phyloP scores from a whole-genome alignment of 1,140 invertebrate genomes.

The Drosophila gunungcola region DNA sequence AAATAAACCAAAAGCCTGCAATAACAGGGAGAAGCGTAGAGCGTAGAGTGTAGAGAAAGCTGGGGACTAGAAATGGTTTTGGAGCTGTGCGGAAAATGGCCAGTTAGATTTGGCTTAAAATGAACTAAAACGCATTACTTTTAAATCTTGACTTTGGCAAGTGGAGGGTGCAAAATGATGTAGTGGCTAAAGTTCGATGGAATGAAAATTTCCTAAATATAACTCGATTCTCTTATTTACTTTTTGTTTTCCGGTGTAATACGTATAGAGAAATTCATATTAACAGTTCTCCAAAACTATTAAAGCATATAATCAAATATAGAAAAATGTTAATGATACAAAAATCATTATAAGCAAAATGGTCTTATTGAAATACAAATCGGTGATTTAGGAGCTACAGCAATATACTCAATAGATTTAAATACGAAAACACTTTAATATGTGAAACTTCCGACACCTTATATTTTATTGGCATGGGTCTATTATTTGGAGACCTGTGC shows the following conservation, averaged over 20 bases:
- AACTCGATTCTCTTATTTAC: no score
- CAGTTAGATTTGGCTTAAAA: conserved; percentile 16
- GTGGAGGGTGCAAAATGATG: neutral
- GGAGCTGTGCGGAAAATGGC: neutral
- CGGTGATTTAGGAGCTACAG: no score
- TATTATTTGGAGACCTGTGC: neutral
- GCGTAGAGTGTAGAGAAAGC: neutral
- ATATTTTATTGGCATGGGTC: neutral
- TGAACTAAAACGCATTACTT: conserved; percentile 1
- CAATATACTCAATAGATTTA: no score
- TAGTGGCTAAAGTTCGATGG: neutral
- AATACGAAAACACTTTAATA: no score
- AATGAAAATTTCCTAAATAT: neutral
- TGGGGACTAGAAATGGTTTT: conserved; percentile 2
- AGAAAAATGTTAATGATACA: no score
- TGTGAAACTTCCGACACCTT: no score
- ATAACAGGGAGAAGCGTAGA: conserved; percentile 6
- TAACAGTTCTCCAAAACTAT: no score
- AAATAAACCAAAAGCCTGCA: conserved; percentile 54
- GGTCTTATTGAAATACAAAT: no score
- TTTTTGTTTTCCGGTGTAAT: no score
- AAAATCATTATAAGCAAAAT: no score
- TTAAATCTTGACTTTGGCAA: conserved; percentile 9
- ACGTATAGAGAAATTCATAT: no score
- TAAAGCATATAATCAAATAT: no score